A percentile compares a stretch with the other conserved stretches of the same genome.
Conservation (phyloP, 2,888 invertebrate genomes). For the Cephus rjabovi region DNA sequence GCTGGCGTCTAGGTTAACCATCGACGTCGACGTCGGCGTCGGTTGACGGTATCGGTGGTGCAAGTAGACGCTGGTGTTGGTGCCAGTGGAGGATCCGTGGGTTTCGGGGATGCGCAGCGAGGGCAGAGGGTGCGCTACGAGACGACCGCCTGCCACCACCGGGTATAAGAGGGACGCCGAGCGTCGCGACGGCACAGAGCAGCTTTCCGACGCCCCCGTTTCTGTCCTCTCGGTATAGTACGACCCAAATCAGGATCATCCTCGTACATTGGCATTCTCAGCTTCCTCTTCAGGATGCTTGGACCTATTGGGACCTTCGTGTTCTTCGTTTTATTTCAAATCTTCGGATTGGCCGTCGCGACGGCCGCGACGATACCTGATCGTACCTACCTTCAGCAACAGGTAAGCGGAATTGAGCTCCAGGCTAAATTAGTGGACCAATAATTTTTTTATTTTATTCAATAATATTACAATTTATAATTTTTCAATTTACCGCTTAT, state of each 20-base stretch:
- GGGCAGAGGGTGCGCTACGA: slow-evolving; percentile 35
- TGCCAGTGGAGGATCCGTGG: slow-evolving; percentile 15
- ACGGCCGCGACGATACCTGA: slow-evolving; percentile 10
- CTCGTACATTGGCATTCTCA: not conserved
- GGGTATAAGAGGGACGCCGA: slow-evolving; percentile 51
- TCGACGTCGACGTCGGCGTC: not conserved
- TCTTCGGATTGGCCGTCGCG: slow-evolving; percentile 13
- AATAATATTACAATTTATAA: too few species aligned
- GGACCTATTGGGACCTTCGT: not conserved
- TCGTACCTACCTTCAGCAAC: slow-evolving; percentile 14
- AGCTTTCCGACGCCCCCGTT: slow-evolving; percentile 38
- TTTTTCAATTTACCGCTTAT: too few species aligned
- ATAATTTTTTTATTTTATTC: too few species aligned
- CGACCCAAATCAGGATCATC: not conserved
- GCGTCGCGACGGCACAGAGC: slow-evolving; percentile 49
- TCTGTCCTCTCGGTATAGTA: slow-evolving; percentile 24
- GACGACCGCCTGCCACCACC: slow-evolving; percentile 27
- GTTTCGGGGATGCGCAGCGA: slow-evolving; percentile 46
- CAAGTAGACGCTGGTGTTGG: not conserved
- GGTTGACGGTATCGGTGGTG: not conserved
- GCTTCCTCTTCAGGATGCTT: slow-evolving; percentile 10
- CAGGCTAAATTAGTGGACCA: too few species aligned
- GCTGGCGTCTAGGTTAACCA: slow-evolving; percentile 6
- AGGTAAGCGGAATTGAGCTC: slow-evolving; percentile 13
- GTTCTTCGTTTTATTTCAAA: slow-evolving; percentile 6